Conservation (phyloP, 37 sponge, comb jelly and placozoan genomes). For the Crambe crambe region DNA sequence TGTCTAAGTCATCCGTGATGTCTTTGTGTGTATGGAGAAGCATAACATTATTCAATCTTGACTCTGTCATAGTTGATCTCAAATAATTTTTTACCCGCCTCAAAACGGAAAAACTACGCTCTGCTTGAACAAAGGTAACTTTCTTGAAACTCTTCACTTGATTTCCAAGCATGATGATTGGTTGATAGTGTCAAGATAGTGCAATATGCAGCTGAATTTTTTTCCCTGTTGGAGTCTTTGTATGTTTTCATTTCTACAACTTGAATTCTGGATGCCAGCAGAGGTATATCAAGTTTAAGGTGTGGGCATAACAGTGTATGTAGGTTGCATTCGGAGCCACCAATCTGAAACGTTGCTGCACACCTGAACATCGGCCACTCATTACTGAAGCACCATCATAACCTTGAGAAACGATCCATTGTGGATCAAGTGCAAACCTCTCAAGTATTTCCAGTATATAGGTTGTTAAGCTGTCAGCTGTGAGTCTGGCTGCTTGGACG, state of each 20-base stretch:
- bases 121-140: neutral
- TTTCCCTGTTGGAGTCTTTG: too few species aligned
- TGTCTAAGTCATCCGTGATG: too few species aligned
- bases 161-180: too few species aligned
- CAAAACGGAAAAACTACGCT: neutral
- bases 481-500: slow-evolving; percentile 8
- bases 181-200: too few species aligned
- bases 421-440: slow-evolving; percentile 22
- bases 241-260: too few species aligned
- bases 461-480: slow-evolving; percentile 30
- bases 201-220: too few species aligned
- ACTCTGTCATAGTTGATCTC: slow-evolving; percentile 18
- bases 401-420: slow-evolving; percentile 40
- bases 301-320: slow-evolving; percentile 54
- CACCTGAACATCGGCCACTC: slow-evolving; percentile 53
- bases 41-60: neutral
- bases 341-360: slow-evolving; percentile 44
- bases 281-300: slow-evolving; percentile 29
- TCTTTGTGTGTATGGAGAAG: too few species aligned
- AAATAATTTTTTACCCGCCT: neutral
- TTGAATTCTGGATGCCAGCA: too few species aligned
- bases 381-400: slow-evolving; percentile 68
- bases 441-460: slow-evolving; percentile 28
- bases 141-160: slow-evolving; percentile 20
- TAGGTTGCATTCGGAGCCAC: slow-evolving; percentile 33